Evolutionary conservation across 2,113 vertebrate species (phyloP), one percentile per base, ranked within the genome.

Genomic region (Bubo scandiacus): DNA sequence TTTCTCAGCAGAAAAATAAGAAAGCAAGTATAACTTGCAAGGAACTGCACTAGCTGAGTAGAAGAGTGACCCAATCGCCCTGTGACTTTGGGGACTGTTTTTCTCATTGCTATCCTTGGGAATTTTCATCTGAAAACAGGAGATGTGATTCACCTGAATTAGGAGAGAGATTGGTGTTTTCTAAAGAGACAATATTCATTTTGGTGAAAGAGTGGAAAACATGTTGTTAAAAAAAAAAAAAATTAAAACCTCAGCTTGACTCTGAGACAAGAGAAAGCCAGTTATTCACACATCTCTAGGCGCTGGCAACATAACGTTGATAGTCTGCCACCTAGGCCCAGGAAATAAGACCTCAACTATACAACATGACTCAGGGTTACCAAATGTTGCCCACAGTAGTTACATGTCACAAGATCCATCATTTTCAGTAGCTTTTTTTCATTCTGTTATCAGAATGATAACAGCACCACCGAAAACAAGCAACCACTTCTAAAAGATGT

Each of bases 211-310:
- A 65, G 19, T 8, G 9, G 6, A 11, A 6, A 30, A 51, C 25
- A 51, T 3, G 2, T 14, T 1, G 3, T 43, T 21, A 7, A 36
- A 27, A 45, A 62, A 43, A 25, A 6, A 8, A 26, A 6, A 5
- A 3, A 17, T 52, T 49, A 59, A 30, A 59, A 68, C 26, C 59
- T 79, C 45, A 74, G 22, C 10, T 78, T 71, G 30, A 57, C 34
- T 85, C 26, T 2, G 12, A 86, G 29, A 34, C 40, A 45, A 75
- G 13, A 65, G 15, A 57, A 57, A 88, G 45, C 7, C 74, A 62
- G 8, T 40, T 66, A 78, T 12, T 52, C 45, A 61, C 27, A 25
- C 18, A 62, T 10, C 57, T 12, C 18, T 45, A 21, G 42, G 30
- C 22, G 51, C 61, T 66, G 36, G 42, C 23, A 70, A 52, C 0